A percentile compares a stretch with the other conserved stretches of the same genome.
Conservation (phyloP, 2,113 vertebrate species). For the Stegostoma tigrinum region DNA sequence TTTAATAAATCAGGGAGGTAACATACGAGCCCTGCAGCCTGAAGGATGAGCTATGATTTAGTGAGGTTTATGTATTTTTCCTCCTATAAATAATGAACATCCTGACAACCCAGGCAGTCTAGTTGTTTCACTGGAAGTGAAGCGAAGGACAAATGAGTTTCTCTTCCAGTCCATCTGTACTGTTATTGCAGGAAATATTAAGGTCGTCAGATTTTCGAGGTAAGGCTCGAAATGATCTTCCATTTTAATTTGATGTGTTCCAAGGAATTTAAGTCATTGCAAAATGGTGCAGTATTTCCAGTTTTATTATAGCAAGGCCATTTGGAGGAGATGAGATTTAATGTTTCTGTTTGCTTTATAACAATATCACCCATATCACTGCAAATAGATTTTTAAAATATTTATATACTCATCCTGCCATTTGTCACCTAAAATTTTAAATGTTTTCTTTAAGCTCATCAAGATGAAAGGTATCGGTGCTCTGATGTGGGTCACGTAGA, state of each 20-base stretch:
- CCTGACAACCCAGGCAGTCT: neutral
- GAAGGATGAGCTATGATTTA: slow-evolving; percentile 26
- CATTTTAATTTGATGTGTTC: slow-evolving; percentile 34
- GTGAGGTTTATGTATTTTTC: slow-evolving; percentile 3
- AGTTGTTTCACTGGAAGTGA: slow-evolving; percentile 21
- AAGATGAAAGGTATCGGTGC: neutral
- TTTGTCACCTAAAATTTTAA: slow-evolving; percentile 14
- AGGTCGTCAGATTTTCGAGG: slow-evolving; percentile 24
- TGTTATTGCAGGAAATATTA: slow-evolving; percentile 30
- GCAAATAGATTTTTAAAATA: slow-evolving; percentile 7
- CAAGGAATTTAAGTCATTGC: neutral
- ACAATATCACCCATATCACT: slow-evolving; percentile 13
- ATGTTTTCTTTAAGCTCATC: neutral
- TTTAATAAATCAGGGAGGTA: slow-evolving; percentile 32
- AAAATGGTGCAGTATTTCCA: neutral
- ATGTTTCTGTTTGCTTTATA: slow-evolving; percentile 17
- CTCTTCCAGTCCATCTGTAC: slow-evolving; percentile 13
- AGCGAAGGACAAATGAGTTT: slow-evolving; percentile 18
- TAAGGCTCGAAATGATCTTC: slow-evolving; percentile 28
- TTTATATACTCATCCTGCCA: slow-evolving; percentile 7
- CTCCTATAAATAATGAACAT: slow-evolving; percentile 15
- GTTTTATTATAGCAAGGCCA: neutral
- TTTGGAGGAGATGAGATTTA: slow-evolving; percentile 30
- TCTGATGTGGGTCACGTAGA: neutral
- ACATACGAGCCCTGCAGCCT: neutral